Percentiles rank a stretch among this genome's conserved stretches.
These are phyloP conservation scores for Dicrurus megarhynchus DNA, from an alignment of 2,113 vertebrate species.

Conservation along the genomic window DNA sequence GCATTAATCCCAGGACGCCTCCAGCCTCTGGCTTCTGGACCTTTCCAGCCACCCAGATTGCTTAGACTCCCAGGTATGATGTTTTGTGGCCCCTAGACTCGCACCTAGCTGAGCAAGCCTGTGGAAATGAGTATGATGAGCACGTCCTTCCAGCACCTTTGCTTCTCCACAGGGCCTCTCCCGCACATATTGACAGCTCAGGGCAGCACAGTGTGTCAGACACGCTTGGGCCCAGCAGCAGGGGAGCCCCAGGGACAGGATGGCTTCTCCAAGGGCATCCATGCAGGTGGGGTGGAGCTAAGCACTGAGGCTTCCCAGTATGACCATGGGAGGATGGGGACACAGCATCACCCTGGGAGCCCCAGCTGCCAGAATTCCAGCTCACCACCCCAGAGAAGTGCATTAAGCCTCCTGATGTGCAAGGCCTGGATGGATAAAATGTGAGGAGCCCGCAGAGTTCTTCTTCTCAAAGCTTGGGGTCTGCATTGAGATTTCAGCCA, in stretches of 20 bases:
- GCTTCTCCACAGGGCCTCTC: not conserved
- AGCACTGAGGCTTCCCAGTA: not conserved
- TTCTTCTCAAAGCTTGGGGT: not conserved
- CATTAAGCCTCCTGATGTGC: not conserved
- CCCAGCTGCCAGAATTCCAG: not conserved
- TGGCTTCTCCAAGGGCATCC: not conserved
- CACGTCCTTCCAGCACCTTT: not conserved
- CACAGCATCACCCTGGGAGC: not conserved
- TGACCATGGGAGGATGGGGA: not conserved
- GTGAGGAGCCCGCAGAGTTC: not conserved
- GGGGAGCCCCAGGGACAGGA: not conserved
- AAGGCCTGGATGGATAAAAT: not conserved
- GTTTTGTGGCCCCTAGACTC: not conserved
- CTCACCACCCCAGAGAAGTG: not conserved
- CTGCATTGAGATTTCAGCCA: not conserved
- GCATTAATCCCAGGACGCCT: not conserved
- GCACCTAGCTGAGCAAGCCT: not conserved
- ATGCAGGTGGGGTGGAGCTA: not conserved
- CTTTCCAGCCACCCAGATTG: not conserved
- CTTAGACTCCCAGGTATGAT: not conserved
- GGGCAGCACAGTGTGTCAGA: not conserved
- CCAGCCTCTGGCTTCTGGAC: not conserved
- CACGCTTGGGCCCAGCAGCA: accelerated
- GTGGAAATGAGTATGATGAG: not conserved
- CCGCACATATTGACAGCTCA: accelerated